A percentile compares a stretch with the other conserved stretches of the same genome.
Conservation (phyloP, 2,888 invertebrate genomes). For the Harmothoe impar region DNA sequence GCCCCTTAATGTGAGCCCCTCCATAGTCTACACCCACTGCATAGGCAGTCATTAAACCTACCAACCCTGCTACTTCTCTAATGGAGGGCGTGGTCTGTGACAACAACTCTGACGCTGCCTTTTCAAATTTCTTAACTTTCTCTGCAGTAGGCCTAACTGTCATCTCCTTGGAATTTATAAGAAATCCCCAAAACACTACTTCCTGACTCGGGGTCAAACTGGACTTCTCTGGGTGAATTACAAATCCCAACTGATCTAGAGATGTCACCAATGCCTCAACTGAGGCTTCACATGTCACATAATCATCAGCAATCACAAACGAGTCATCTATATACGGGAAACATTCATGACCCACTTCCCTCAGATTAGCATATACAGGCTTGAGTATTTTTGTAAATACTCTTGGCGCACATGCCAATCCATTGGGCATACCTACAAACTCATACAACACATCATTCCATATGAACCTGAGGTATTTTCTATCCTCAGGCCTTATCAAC, state of each 20-base stretch:
- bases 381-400: constrained; percentile 71
- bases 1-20: not conserved
- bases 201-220: constrained; percentile 63
- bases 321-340: constrained; percentile 69
- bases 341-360: constrained; percentile 64
- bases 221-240: constrained; percentile 67
- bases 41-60: constrained; percentile 37
- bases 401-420: constrained; percentile 67
- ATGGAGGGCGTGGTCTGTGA: not conserved
- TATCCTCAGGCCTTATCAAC: constrained; percentile 62
- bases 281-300: constrained; percentile 43
- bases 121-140: not conserved
- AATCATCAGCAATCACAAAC: not conserved
- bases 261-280: constrained; percentile 55
- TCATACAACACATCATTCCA: constrained; percentile 68
- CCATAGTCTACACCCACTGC: constrained; percentile 39
- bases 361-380: constrained; percentile 69
- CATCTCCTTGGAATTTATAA: constrained; percentile 67
- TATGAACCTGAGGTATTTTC: constrained; percentile 68
- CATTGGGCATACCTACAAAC: constrained; percentile 69
- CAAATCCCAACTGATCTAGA: constrained; percentile 67
- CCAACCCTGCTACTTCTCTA: constrained; percentile 46
- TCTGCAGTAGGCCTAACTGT: no score
- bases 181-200: constrained; percentile 68
- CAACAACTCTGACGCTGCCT: not conserved